Base-by-base conservation (phyloP, 2,888 invertebrate genomes). In the Pinctada fucata region DNA sequence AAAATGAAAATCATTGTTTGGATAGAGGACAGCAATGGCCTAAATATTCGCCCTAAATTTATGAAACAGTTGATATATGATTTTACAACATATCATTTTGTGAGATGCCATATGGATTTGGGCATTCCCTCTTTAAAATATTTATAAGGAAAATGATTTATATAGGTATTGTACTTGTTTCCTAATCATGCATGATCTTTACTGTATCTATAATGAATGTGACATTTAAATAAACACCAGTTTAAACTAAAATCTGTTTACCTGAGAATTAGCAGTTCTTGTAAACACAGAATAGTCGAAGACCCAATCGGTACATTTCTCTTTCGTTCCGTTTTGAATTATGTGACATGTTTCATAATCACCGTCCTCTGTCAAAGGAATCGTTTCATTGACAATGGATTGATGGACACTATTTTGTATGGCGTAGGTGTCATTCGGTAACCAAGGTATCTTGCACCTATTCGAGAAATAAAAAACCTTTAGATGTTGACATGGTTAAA, bases 241-340 rank as follows among this genome's bases (percentile, higher is more conserved):
- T 31, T 31, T 31, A 31, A 31, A 31, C 31, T 31, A 31, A 31
- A 31, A 31, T 31, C 31, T 66, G 2, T 52, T 70, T 64, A 78
- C 78, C 75, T 78, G 65, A 45, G 74, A 74, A n/a, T 74, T 74
- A 10, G 74, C 64, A 51, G 75, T 73, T 65, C 10, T 45, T 10
- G 52, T 63, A 16, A 68, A 75, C 2, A 75, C 52, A 50, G 78
- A 78, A 66, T 49, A 49, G 31, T 78, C 78, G 52, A 68, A 78
- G 4, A 78, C 78, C 73, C 78, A 78, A 0, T 64, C 63, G 16
- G 63, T 47, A 51, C 78, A 78, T 48, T 65, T 66, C 64, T 71
- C 3, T n/a, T 68, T 63, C 52, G 78, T 78, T 16, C 51, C 49
- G 50, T 78, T 78, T 2, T 66, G 45, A 5, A 70, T 45, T 3